These are phyloP conservation scores for Melanotaenia trifasciata DNA, from an alignment of 2,797 vertebrate species.

Conservation along the genomic window DNA sequence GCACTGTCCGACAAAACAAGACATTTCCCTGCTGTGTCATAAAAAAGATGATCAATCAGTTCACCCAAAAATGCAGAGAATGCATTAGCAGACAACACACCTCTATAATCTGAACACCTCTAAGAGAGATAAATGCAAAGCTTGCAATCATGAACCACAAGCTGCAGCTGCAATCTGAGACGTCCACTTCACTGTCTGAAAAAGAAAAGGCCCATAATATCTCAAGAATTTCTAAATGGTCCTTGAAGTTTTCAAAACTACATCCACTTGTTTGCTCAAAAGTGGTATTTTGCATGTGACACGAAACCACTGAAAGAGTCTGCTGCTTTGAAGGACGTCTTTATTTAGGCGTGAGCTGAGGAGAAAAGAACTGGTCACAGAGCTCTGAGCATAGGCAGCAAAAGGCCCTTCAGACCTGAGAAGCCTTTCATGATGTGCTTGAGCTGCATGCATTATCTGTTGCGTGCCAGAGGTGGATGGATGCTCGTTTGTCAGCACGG, in stretches of 20 bases:
- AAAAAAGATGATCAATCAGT: not conserved
- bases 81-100: not conserved
- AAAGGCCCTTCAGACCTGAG: constrained; percentile 45
- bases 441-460: constrained; percentile 68
- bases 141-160: constrained; percentile 9
- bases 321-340: constrained; percentile 67
- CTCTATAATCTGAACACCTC: constrained; percentile 8
- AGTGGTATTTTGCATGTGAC: constrained; percentile 50
- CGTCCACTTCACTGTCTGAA: constrained; percentile 43
- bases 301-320: constrained; percentile 41
- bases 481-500: constrained; percentile 70
- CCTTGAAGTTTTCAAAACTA: constrained; percentile 67
- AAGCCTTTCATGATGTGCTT: constrained; percentile 71
- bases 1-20: not conserved
- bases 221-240: constrained; percentile 67
- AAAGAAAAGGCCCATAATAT: constrained; percentile 47
- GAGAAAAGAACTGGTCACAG: constrained; percentile 35
- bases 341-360: constrained; percentile 65
- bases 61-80: not conserved
- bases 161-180: constrained; percentile 51
- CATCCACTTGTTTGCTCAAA: constrained; percentile 43
- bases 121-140: constrained; percentile 20
- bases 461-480: constrained; percentile 65
- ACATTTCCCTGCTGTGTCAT: not conserved
- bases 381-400: constrained; percentile 41